These are phyloP conservation scores for Homalodisca vitripennis DNA, from an alignment of 1,140 invertebrate genomes.

Conservation along the genomic window DNA sequence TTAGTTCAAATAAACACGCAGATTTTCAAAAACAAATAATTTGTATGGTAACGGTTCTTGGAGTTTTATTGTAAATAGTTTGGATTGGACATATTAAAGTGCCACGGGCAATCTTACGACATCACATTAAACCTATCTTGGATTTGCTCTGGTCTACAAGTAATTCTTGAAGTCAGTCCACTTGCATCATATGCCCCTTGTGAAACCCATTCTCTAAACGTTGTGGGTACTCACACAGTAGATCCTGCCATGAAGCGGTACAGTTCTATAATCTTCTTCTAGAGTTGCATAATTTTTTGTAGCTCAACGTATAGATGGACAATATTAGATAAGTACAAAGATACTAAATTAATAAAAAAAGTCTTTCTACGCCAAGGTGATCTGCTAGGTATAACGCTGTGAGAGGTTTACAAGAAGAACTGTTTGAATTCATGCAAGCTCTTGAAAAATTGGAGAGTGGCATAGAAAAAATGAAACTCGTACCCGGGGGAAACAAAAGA, in stretches of 20 bases:
- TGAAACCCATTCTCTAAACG: slow-evolving; percentile 46
- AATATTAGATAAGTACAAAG: slow-evolving; percentile 24
- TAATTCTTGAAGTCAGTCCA: slow-evolving; percentile 41
- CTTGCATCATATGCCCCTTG: slow-evolving; percentile 42
- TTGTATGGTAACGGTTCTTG: no score
- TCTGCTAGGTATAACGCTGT: slow-evolving; percentile 37
- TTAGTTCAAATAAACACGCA: no score
- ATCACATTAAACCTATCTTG: slow-evolving; percentile 44
- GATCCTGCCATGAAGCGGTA: slow-evolving; percentile 39
- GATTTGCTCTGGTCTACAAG: no score
- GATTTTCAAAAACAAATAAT: no score
- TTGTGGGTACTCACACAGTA: slow-evolving; percentile 43
- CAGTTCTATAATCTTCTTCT: slow-evolving; percentile 39
- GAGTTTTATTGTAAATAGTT: no score
- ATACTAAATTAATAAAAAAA: slow-evolving; percentile 21
- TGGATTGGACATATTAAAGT: slow-evolving; percentile 34
- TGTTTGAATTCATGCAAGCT: slow-evolving; percentile 30
- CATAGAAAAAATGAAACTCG: slow-evolving; percentile 33
- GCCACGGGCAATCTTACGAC: slow-evolving; percentile 39
- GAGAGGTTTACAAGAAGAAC: slow-evolving; percentile 38
- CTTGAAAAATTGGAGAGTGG: slow-evolving; percentile 31
- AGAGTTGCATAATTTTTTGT: slow-evolving; percentile 38
- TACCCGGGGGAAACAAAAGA: slow-evolving; percentile 33
- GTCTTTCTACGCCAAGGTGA: slow-evolving; percentile 28
- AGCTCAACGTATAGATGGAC: slow-evolving; percentile 37